Evolutionary conservation across 2,888 invertebrate genomes (phyloP), one percentile per base, ranked within the genome.

Genomic region (Harpagoxenus sublaevis): DNA sequence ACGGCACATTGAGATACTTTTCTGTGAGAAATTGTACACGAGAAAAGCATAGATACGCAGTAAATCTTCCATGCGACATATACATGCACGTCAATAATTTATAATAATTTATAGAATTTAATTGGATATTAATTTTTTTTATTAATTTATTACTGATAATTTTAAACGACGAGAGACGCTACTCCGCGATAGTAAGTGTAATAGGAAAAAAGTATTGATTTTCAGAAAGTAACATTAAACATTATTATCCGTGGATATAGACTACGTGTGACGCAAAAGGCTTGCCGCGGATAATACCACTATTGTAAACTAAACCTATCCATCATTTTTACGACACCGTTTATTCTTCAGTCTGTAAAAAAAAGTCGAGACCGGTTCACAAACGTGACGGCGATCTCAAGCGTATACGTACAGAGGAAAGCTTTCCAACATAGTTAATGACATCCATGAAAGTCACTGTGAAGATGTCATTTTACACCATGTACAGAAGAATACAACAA

Each of bases 291-390:
- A 81, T 81, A 81, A 81, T 81, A 28, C 73, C 48, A 73, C 79
- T 73, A 71, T 81, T 81, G 79, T 81, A 81, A 81, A 81, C 79
- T 81, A 73, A 71, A 73, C 60, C 60, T 81, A 81, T 81, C 73
- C 73, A 73, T 81, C 79, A 81, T 81, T 81, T 81, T 62, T 73
- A 73, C 31, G 79, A 71, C 60, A 62, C 28, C 74, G 75, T 48
- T 83, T 75, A 83, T 66, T 84, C 70, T 84, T 71, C 31, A 12
- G 53, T 45, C 39, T 62, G 63, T 45, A 68, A 85, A 84, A 60
- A 62, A 55, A 35, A 63, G 35, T 63, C 71, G 23, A 70, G 68
- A 71, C 79, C 71, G 71, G 35, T 71, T 81, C 79, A 18, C 79
- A 81, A 57, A 71, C 79, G 79, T 81, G 79, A 81, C 71, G 48